phyloP scores from a whole-genome alignment of 1,140 invertebrate genomes.

The Tribolium madens region DNA sequence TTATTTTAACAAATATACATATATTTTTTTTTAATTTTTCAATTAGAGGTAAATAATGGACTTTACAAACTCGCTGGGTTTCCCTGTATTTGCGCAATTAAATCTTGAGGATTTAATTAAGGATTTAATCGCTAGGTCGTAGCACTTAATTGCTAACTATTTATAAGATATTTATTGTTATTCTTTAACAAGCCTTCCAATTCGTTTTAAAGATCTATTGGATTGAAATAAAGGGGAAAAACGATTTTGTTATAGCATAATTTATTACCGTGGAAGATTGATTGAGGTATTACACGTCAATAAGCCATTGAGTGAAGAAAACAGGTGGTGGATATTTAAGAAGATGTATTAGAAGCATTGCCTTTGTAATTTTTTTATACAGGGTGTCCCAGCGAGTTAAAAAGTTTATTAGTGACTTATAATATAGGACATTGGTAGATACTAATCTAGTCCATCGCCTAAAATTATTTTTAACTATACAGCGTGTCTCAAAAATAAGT shows the following conservation, averaged over 20 bases:
- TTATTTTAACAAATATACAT: too few species aligned
- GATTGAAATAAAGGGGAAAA: not conserved
- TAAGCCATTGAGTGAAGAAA: not conserved
- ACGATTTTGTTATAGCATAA: not conserved
- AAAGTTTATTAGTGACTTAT: too few species aligned
- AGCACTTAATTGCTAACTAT: slow-evolving; percentile 28
- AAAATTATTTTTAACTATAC: too few species aligned
- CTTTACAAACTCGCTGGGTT: too few species aligned
- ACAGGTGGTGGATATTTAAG: not conserved
- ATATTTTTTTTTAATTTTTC: too few species aligned
- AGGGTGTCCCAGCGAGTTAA: too few species aligned
- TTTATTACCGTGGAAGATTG: slow-evolving; percentile 16
- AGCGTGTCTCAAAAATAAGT: too few species aligned
- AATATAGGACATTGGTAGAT: too few species aligned
- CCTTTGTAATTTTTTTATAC: too few species aligned
- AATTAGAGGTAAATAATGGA: too few species aligned
- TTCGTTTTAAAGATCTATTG: not conserved
- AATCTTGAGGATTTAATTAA: slow-evolving; percentile 33
- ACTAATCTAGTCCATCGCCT: too few species aligned
- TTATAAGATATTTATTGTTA: not conserved
- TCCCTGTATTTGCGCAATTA: too few species aligned
- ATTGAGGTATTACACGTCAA: slow-evolving; percentile 11
- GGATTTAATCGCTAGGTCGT: slow-evolving; percentile 20
- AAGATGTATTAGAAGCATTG: not conserved
- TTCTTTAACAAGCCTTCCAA: not conserved